Base-by-base conservation (phyloP, 2,113 vertebrate species). In the Malurus melanocephalus region DNA sequence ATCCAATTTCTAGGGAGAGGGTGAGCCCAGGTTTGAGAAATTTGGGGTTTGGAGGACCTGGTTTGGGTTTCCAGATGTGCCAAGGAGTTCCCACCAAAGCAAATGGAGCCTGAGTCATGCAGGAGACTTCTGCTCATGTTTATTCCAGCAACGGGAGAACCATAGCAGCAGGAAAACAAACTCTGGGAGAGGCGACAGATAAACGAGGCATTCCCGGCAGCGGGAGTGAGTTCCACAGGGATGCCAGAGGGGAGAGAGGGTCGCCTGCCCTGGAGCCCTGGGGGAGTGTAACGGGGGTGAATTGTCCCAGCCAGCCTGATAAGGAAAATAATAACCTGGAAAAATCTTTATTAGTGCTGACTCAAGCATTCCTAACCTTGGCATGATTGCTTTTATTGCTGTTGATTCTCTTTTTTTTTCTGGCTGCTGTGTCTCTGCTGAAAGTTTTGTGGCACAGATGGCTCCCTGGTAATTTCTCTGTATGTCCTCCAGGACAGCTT, bases 81-180 rank as follows among this genome's bases (percentile, higher is more conserved):
- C 19, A 33, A 8, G 23, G 62, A 76, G 80, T 13, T 83, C 65
- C 45, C 35, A 85, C 30, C 13, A 8, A 56, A 80, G 30, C 40
- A 71, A 59, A 48, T 0, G 1, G 35, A 80, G 80, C 43, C 40
- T 3, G 21, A 85, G 57, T 76, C 72, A 69, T 0, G 1, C 51
- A 40, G 80, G 35, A 75, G 27, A 18, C 2, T 62, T 55, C n/a
- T 72, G 42, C 51, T 72, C 0, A 4, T 78, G 42, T 80, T 90
- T 75, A 23, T 26, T 33, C 13, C 53, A 84, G 62, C 45, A 46
- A 10, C 0, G 1, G 42, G 80, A 92, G 66, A 94, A 27, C 74
- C 35, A 43, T 42, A 60, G 83, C 80, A 90, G 86, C 84, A 68
- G 69, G 38, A 75, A 88, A 93, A 88, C 65, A 84, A 79, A 65